Conservation (phyloP, 2,797 vertebrate species). For the Xiphophorus birchmanni region DNA sequence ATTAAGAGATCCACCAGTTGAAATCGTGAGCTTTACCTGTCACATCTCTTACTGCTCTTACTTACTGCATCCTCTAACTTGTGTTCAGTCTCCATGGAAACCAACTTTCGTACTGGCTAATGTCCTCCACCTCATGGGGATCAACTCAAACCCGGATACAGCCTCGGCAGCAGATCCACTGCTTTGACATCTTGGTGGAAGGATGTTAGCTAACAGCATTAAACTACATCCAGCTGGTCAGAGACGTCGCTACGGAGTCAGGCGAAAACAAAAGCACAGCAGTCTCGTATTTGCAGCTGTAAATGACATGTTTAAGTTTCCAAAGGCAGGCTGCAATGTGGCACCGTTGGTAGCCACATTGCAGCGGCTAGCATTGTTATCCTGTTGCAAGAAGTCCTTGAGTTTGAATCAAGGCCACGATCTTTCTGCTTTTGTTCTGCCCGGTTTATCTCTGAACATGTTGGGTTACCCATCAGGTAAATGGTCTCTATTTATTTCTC, state of each 20-base stretch:
- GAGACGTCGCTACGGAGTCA: not conserved
- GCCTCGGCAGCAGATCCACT: not conserved
- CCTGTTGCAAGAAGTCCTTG: not conserved
- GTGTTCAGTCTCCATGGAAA: not conserved
- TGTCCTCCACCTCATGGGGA: not conserved
- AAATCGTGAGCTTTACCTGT: not conserved
- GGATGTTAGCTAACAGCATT: not conserved
- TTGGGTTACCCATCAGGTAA: not conserved
- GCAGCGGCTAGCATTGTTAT: not conserved
- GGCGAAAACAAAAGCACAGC: not conserved
- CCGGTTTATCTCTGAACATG: not conserved
- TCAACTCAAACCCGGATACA: not conserved
- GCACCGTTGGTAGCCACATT: no score
- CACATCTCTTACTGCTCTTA: not conserved
- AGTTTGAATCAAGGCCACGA: not conserved
- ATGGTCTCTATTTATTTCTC: not conserved
- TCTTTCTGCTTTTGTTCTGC: not conserved
- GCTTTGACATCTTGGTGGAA: not conserved
- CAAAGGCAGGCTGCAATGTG: not conserved
- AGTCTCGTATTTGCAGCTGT: not conserved
- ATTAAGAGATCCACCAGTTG: not conserved
- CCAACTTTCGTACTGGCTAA: not conserved
- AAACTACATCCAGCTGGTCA: not conserved
- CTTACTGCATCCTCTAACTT: not conserved
- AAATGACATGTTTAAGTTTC: not conserved